Evolutionary conservation across 1,140 invertebrate species (phyloP), one percentile per base, ranked within the genome.

Genomic region (Triops cancriformis): DNA sequence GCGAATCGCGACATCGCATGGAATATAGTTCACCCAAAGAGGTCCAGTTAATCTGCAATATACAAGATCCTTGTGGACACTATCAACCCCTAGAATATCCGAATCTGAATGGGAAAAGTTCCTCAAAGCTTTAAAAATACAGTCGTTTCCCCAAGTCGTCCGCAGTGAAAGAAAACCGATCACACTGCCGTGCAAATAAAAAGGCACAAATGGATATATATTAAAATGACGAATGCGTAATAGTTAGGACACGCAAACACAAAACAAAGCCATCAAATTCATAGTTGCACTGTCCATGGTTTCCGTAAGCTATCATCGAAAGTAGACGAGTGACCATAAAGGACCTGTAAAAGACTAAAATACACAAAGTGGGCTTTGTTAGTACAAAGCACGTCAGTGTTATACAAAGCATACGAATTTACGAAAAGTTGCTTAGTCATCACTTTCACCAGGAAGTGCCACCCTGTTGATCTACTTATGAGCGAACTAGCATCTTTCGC

Each of bases 71-170:
- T 1, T 41, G 31, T 43, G 77, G 77, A 28, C 77, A 78, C 42
- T 45, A 42, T 12, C 72, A 78, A n/a, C 77, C 77, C 31, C 26
- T 18, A 73, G 72, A 78, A 26, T 74, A 64, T 64, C 51, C 51
- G 23, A 64, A 64, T 64, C 18, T 64, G 23, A 14, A 10, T 5
- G 23, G 10, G 23, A 23, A 64, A 5, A 18, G 6, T 64, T 6
- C 23, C 6, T 18, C 18, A 64, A 10, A 18, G 18, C 51, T 64
- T 7, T 64, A 64, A 64, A 18, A 64, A 23, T 23, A 0, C 18
- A 37, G 7, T 64, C 9, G 14, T 64, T 18, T 23, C 51, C 18
- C 3, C 2, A 37, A 37, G 31, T 37, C 2, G 7, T 64, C 11
- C 14, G n/a, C 3, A 64, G 18, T n/a, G 51, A n/a, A 64, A 2